Evolutionary conservation across 2,888 invertebrate genomes (phyloP).

Genomic region (Patella ulyssiponensis): DNA sequence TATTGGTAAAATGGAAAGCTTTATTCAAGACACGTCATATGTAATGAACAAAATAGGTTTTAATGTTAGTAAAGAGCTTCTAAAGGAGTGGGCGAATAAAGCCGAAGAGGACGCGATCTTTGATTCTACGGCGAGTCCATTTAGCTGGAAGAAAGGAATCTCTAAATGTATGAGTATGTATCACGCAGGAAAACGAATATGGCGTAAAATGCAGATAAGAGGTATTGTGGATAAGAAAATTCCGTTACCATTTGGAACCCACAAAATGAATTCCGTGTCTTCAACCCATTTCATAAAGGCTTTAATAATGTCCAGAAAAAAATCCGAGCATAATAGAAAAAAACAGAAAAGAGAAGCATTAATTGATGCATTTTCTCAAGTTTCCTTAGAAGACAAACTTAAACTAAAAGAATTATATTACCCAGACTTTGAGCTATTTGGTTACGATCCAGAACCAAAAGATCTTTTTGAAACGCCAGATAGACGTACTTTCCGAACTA

Average conservation of each 20-base stretch:
- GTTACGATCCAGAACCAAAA: slow-evolving; percentile 40
- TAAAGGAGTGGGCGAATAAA: slow-evolving; percentile 15
- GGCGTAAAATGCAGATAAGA: slow-evolving; percentile 54
- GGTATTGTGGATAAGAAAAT: slow-evolving; percentile 45
- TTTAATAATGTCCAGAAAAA: slow-evolving; percentile 25
- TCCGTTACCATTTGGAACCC: slow-evolving; percentile 37
- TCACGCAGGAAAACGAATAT: slow-evolving; percentile 40
- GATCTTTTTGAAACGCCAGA: slow-evolving; percentile 19
- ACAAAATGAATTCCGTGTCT: slow-evolving; percentile 23
- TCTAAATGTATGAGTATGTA: slow-evolving; percentile 40
- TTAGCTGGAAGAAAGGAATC: slow-evolving; percentile 34
- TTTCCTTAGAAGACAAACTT: slow-evolving; percentile 39
- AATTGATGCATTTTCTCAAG: slow-evolving; percentile 46
- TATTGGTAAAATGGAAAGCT: slow-evolving; percentile 50
- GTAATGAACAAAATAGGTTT: slow-evolving; percentile 39
- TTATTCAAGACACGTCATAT: slow-evolving; percentile 40
- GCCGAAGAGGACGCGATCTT: slow-evolving; percentile 44
- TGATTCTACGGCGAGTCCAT: slow-evolving; percentile 43
- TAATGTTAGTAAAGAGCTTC: slow-evolving; percentile 34
- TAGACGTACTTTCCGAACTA: neutral
- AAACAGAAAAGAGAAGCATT: slow-evolving; percentile 47
- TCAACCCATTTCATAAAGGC: slow-evolving; percentile 28
- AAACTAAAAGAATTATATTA: slow-evolving; percentile 41
- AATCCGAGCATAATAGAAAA: slow-evolving; percentile 29
- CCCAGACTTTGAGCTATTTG: slow-evolving; percentile 52